Conservation (phyloP, 2,888 invertebrate genomes). For the Lycia hirtaria region DNA sequence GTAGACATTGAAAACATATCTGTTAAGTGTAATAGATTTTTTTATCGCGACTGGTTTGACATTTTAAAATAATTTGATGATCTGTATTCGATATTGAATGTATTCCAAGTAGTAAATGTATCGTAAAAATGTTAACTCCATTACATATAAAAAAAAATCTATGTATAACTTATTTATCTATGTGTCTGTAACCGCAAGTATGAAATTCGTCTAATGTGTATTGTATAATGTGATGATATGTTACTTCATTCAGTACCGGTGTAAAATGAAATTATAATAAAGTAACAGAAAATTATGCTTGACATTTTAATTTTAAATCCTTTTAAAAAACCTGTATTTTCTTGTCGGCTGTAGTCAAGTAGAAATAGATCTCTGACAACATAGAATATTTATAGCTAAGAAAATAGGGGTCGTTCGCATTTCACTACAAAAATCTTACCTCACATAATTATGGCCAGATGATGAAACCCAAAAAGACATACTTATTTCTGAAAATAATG, state of each 20-base stretch:
- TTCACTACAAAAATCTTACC: too few species aligned
- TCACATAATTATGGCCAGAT: too few species aligned
- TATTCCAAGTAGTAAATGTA: conserved; percentile 61
- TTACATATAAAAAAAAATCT: conserved; percentile 58
- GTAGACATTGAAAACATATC: conserved; percentile 76
- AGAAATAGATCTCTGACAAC: too few species aligned
- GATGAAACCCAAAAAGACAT: too few species aligned
- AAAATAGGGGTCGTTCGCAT: too few species aligned
- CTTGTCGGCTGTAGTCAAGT: too few species aligned
- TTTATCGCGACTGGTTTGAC: conserved; percentile 64
- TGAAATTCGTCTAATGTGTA: conserved; percentile 65
- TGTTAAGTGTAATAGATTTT: conserved; percentile 64
- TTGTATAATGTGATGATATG: conserved; percentile 78
- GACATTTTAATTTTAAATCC: conserved; percentile 7
- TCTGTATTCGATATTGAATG: conserved; percentile 56
- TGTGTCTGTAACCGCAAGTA: conserved; percentile 78
- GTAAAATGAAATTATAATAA: conserved; percentile 84
- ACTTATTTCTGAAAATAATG: too few species aligned
- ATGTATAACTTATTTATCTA: conserved; percentile 65
- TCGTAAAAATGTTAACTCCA: conserved; percentile 63
- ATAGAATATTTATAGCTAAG: too few species aligned
- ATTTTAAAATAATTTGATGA: conserved; percentile 54
- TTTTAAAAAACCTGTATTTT: too few species aligned
- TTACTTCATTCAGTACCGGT: conserved; percentile 82
- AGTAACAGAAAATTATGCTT: conserved; percentile 67